These are phyloP conservation scores for Rhopalosiphum padi DNA, from an alignment of 1,140 invertebrate species.

Conservation along the genomic window DNA sequence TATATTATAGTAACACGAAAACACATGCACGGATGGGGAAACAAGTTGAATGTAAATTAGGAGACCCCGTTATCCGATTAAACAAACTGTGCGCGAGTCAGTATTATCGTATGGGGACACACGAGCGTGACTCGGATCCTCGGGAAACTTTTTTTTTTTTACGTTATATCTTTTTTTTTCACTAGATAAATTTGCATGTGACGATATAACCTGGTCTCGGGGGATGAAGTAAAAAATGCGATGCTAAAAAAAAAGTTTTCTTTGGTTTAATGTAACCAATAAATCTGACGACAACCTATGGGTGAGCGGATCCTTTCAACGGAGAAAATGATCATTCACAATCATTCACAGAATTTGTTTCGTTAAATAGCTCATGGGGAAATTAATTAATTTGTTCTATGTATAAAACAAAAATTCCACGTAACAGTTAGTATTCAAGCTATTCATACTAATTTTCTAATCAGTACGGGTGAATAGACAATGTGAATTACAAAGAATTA, in stretches of 20 bases:
- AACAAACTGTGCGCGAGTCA: constrained; percentile 36
- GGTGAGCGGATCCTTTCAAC: neutral
- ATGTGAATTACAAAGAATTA: neutral
- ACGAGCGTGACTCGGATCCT: constrained; percentile 10
- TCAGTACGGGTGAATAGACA: neutral
- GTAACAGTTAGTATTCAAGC: neutral
- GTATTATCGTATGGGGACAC: constrained; percentile 48
- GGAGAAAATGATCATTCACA: neutral
- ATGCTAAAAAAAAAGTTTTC: constrained; percentile 33
- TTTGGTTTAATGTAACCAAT: constrained; percentile 48
- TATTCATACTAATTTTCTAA: neutral
- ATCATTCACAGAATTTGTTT: neutral
- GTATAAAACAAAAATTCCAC: neutral
- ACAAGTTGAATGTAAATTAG: constrained; percentile 45
- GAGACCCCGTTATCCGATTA: constrained; percentile 29
- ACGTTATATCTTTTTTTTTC: constrained; percentile 27
- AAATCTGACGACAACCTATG: constrained; percentile 37
- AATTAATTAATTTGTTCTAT: neutral
- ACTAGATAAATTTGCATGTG: constrained; percentile 53
- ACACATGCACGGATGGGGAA: neutral
- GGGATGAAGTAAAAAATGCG: constrained; percentile 43
- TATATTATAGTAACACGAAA: neutral
- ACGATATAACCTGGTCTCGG: constrained; percentile 46
- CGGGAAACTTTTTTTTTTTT: constrained; percentile 44
- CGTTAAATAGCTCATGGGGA: neutral